Base-by-base conservation (phyloP, 2,113 vertebrate species). In the Microtus oregoni region DNA sequence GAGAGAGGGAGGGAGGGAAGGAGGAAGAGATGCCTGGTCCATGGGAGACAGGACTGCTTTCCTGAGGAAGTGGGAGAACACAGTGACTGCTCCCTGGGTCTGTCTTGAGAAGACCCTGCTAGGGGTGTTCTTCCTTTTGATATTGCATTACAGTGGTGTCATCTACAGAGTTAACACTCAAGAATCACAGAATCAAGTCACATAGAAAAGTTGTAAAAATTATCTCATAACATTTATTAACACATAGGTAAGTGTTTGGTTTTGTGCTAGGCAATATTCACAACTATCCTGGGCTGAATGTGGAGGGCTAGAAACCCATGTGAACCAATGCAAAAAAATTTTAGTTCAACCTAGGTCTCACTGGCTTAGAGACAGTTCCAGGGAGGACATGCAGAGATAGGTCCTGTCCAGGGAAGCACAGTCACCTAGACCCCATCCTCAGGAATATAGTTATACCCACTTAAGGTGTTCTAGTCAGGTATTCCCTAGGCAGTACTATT, bases 71-170 rank as follows among this genome's bases (percentile, higher is more conserved):
- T 22, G 55, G 13, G 28, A 11, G 7, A 47, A 38, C 12, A 86
- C 52, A 44, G 22, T 0, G 20, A 70, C 28, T 30, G 2, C 41
- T 13, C 78, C 17, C 83, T 61, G 63, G 90, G 63, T 78, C 61
- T 93, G 38, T 86, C 75, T 70, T 70, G 87, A 92, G 70, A 94
- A 91, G 24, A 38, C 68, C 47, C 47, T 55, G 47, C 22, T 15
- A 58, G 35, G 47, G 10, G 2, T 47, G 11, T 68, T 30, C 5
- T 32, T 47, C 41, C 24, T 86, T 68, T 68, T 50, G 41, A 68
- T 47, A 50, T 22, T 44, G 10, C 63, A 35, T 24, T 41, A 35
- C 41, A 68, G 30, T 50, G 41, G 17, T 32, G 28, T 50, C 28
- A 50, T 50, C 41, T 44, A 35, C 19, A 35, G 22, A 86, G 30